Base-by-base conservation (phyloP, 2,888 invertebrate genomes). In the Xestoiulus laeticollis region DNA sequence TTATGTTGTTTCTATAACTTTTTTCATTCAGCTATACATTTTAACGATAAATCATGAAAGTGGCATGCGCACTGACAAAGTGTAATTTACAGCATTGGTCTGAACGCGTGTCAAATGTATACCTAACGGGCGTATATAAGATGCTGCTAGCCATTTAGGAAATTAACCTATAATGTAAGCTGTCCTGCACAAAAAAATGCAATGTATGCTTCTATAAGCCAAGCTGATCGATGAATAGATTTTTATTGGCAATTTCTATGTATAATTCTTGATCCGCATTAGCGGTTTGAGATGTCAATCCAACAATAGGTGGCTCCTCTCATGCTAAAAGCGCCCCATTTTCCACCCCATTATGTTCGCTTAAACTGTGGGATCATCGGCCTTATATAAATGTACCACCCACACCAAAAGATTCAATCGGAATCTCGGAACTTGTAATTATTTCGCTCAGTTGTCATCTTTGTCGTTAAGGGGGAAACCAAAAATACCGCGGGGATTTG, bases 401-500 rank as follows among this genome's bases (percentile, higher is more conserved):
- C 43, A 85, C 85, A 85, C 38, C 85, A 19, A 78, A 38, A 38
- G 85, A 85, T 85, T 85, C 85, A 85, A 85, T 85, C 44, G 85
- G 43, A 85, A 43, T 44, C 44, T 44, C 43, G 85, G 44, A 43
- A 38, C 85, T 43, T 85, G 85, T 38, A 85, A 85, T 85, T 85
- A 85, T 85, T 85, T 26, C 85, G 38, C 85, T 38, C 85, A 85
- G 44, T 85, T 85, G 85, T 44, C 85, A 43, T 44, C 44, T 85
- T 85, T 85, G 85, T 33, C 85, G 85, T 85, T 19, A 33, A n/a
- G 85, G n/a, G 85, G 85, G 86, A 53, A 59, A 85, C 44, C 85
- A 38, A 86, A 59, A 32, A 86, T 86, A 53, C 86, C 59, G 30
- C 59, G 19, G 86, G 86, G 86, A 86, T 86, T 86, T 86, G 86